Base-by-base conservation (phyloP, 1,140 invertebrate genomes). In the Popillia japonica region DNA sequence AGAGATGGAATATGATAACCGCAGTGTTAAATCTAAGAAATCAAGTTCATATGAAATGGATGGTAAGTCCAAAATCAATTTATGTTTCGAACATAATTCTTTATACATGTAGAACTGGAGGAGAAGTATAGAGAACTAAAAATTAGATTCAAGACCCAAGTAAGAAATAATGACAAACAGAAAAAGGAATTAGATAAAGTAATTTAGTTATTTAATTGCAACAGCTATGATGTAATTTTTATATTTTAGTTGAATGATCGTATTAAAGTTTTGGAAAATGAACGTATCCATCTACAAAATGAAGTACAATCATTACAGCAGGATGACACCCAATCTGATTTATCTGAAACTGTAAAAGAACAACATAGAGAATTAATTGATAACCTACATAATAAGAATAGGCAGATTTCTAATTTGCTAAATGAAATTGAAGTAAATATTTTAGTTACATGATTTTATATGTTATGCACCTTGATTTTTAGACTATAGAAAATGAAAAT, bases 401-500 rank as follows among this genome's bases (percentile, higher is more conserved):
- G 89, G 80, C 92, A 94, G 82, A 92, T 94, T 22, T 90, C 90
- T 77, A 90, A 91, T 82, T 85, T 94, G 3, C 85, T 93, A 40
- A 84, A 83, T 68, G 92, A 94, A 83, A 87, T 93, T 61, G 91
- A 93, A 85, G 61, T 68, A 68, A 14, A 11, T 10, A 22, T 10
- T 2, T 48, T 17, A 48, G 44, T 7, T 34, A 48, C 10, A 48
- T n/a, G n/a, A 48, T 23, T n/a, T 55, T 41, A 72, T 14, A 27
- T 40, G 40, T 72, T 44, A 61, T 40, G 11, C 17, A 9, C 27
- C 14, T 22, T 77, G 44, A 73, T 0, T 72, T 74, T 2, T 80
- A 93, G 92, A 84, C 86, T 23, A 80, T 91, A 7, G 92, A 94
- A 82, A 90, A 91, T 80, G 92, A 94, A 80, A 94, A 94, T 86